phyloP scores from a whole-genome alignment of 2,888 invertebrate genomes.

The Cheilosia scutellata region DNA sequence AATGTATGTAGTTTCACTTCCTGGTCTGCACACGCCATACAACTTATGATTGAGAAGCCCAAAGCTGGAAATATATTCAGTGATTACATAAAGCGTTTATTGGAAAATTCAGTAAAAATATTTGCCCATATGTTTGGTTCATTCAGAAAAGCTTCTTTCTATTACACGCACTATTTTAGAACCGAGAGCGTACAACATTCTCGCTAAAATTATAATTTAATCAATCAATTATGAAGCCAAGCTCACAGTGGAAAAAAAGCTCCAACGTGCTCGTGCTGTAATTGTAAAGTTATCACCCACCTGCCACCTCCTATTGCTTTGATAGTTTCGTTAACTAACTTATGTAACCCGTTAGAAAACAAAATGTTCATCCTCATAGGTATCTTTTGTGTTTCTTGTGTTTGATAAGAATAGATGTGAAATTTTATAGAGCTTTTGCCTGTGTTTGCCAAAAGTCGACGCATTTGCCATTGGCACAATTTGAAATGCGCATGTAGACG shows the following conservation, averaged over 20 bases:
- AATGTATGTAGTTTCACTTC: constrained; percentile 10
- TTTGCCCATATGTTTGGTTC: constrained; percentile 4
- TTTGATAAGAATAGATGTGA: constrained; percentile 29
- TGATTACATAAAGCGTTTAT: constrained; percentile 16
- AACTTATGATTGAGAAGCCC: background rate
- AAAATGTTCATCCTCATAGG: background rate
- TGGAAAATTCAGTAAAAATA: background rate
- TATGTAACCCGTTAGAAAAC: constrained; percentile 29
- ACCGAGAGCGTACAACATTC: background rate
- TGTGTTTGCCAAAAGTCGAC: constrained; percentile 61
- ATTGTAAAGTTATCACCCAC: background rate
- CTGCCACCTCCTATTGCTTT: background rate
- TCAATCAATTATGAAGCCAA: background rate
- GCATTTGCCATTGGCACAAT: constrained; percentile 71
- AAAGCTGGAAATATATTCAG: constrained; percentile 1
- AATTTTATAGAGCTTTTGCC: constrained; percentile 38
- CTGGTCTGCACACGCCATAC: constrained; percentile 22
- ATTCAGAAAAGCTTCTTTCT: constrained; percentile 20
- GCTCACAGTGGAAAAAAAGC: constrained; percentile 9
- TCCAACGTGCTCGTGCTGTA: background rate
- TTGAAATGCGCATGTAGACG: constrained; percentile 53
- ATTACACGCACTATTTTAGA: background rate
- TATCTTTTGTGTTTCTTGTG: background rate
- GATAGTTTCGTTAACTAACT: constrained; percentile 1
- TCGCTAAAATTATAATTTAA: background rate